Percentiles rank a stretch among this genome's conserved stretches.
These are phyloP conservation scores for Mesorhabditis belari DNA, from an alignment of 2,888 invertebrate species.

Conservation along the genomic window DNA sequence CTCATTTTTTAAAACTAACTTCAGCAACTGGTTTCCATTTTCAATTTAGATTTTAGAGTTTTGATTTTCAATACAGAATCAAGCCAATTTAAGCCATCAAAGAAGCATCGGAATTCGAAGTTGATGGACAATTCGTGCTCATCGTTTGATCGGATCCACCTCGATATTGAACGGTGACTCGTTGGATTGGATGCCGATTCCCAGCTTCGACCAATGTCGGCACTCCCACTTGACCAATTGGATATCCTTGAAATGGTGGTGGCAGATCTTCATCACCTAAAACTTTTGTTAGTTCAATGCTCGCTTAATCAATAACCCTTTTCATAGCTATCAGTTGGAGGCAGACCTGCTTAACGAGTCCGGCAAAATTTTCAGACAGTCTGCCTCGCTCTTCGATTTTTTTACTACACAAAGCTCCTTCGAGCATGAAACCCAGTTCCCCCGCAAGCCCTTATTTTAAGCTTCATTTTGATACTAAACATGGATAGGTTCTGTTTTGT, in stretches of 20 bases:
- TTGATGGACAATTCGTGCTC: neutral
- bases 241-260: neutral
- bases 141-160: neutral
- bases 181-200: neutral
- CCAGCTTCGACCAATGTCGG: neutral
- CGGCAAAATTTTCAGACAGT: too few species aligned
- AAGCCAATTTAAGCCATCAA: neutral
- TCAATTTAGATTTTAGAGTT: too few species aligned
- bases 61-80: too few species aligned
- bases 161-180: neutral
- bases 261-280: neutral
- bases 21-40: too few species aligned
- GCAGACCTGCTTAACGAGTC: too few species aligned
- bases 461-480: too few species aligned
- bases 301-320: neutral
- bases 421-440: too few species aligned
- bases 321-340: neutral
- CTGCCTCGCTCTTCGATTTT: too few species aligned
- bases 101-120: neutral
- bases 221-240: neutral
- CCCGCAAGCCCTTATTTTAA: too few species aligned
- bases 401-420: too few species aligned
- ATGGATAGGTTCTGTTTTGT: too few species aligned
- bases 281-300: neutral
- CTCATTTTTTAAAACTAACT: too few species aligned